Evolutionary conservation across 2,113 vertebrate genomes (phyloP).

Genomic region (Rafetus swinhoei): DNA sequence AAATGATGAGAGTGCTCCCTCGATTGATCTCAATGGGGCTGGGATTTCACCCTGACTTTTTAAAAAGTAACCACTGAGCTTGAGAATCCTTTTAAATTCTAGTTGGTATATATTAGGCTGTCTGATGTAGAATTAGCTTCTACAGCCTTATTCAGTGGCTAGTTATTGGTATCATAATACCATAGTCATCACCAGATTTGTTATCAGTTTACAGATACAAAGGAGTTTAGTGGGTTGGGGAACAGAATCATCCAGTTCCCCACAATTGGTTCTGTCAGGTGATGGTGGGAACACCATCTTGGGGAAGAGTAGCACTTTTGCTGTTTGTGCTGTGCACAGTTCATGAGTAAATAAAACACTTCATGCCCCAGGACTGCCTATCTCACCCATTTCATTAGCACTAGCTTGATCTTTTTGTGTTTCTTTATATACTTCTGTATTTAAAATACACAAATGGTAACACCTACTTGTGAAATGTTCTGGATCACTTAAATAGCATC

Average conservation of each 20-base stretch:
- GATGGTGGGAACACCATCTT: neutral
- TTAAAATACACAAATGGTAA: neutral
- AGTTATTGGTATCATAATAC: neutral
- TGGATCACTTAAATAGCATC: neutral
- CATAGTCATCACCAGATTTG: neutral
- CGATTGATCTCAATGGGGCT: neutral
- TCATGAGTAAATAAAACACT: conserved; percentile 7
- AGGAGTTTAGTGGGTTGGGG: conserved; percentile 5
- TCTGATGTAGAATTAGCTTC: neutral
- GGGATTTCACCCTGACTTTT: neutral
- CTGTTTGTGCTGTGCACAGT: neutral
- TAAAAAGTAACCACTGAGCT: neutral
- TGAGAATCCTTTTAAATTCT: neutral
- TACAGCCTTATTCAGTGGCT: neutral
- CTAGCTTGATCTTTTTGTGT: neutral
- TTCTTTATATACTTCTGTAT: neutral
- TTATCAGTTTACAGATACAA: neutral
- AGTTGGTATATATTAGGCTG: neutral
- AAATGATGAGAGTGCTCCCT: neutral
- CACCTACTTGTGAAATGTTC: neutral
- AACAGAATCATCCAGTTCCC: neutral
- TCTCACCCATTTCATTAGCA: neutral
- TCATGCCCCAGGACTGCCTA: neutral
- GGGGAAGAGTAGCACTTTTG: neutral
- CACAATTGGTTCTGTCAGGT: neutral